A percentile compares a stretch with the other conserved stretches of the same genome.
phyloP scores from a whole-genome alignment of 2,113 vertebrate genomes.

The Nicator chloris region DNA sequence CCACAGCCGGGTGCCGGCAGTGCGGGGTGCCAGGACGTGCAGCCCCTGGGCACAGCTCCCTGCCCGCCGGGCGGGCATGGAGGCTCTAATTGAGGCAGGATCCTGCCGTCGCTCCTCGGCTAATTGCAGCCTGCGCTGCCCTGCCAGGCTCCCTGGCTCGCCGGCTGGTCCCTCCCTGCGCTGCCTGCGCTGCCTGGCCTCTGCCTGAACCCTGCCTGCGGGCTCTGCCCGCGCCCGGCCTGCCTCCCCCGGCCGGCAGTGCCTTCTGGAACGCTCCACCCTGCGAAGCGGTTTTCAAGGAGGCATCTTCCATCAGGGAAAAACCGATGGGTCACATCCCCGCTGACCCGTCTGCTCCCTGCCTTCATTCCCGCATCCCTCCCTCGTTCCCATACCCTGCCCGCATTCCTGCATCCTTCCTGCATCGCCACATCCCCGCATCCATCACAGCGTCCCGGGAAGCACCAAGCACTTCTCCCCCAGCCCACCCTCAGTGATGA shows the following conservation, averaged over 20 bases:
- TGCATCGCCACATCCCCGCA: neutral
- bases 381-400: neutral
- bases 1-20: no score
- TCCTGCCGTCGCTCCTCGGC: neutral
- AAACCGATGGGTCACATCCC: neutral
- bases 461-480: neutral
- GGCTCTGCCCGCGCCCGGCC: neutral
- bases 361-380: neutral
- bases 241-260: neutral
- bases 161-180: neutral
- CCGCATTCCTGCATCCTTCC: neutral
- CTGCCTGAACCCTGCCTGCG: conserved; percentile 31
- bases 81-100: conserved; percentile 30
- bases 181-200: neutral
- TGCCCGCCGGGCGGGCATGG: neutral
- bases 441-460: neutral
- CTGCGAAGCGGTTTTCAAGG: neutral
- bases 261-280: neutral
- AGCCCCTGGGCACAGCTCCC: neutral
- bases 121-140: conserved; percentile 33
- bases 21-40: neutral
- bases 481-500: neutral
- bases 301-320: neutral
- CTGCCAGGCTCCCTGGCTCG: neutral
- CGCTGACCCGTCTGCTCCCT: neutral